These are phyloP conservation scores for Hassar affinis DNA, from an alignment of 2,113 vertebrate species.

Conservation along the genomic window DNA sequence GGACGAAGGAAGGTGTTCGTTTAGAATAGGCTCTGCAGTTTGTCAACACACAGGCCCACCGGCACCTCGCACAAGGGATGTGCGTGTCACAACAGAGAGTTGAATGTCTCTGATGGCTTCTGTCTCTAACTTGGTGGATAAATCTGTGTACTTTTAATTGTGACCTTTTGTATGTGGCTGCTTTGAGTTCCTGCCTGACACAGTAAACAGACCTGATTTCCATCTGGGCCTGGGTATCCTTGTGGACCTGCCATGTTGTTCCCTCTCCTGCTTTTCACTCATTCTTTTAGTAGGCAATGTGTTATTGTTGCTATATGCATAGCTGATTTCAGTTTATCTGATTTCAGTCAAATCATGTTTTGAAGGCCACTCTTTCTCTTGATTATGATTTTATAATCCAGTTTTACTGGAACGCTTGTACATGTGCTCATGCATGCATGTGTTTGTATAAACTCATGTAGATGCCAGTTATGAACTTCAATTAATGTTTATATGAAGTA, in stretches of 20 bases:
- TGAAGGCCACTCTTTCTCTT: not conserved
- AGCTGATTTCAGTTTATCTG: no score
- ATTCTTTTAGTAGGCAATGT: not conserved
- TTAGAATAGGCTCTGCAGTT: not conserved
- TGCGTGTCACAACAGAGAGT: constrained; percentile 19
- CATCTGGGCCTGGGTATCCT: constrained; percentile 29
- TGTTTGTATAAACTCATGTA: not conserved
- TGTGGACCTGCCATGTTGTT: constrained; percentile 2
- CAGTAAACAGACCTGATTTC: constrained; percentile 17
- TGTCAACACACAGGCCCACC: constrained; percentile 18
- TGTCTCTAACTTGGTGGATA: not conserved
- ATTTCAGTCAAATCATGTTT: not conserved
- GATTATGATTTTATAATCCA: not conserved
- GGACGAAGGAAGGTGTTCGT: not conserved
- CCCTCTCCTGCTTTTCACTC: not conserved
- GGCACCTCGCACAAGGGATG: constrained; percentile 5
- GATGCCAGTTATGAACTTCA: not conserved
- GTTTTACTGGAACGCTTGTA: not conserved
- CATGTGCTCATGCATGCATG: not conserved
- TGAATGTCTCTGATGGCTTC: not conserved
- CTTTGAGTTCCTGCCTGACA: not conserved
- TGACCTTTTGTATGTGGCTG: not conserved
- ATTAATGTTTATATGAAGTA: not conserved
- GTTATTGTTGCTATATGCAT: not conserved
- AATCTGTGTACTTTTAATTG: not conserved